A percentile compares a stretch with the other conserved stretches of the same genome.
Conservation (phyloP, 2,888 invertebrate species). For the Lithophane leautieri region DNA sequence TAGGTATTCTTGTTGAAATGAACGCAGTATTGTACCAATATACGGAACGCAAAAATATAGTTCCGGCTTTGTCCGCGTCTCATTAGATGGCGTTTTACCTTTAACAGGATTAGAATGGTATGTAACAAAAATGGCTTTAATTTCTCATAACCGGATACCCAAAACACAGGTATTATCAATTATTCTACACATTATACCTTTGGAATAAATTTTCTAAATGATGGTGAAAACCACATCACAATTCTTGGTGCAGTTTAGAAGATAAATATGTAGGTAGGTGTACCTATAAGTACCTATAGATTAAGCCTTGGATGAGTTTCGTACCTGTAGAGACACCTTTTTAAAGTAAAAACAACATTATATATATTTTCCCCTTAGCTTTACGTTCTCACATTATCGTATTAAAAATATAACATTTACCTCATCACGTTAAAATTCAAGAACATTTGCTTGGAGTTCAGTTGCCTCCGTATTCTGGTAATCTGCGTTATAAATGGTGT, state of each 20-base stretch:
- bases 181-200: no score
- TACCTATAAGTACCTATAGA: no score
- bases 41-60: no score
- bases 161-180: no score
- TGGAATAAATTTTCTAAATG: not conserved
- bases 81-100: no score
- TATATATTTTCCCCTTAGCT: not conserved
- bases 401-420: slow-evolving; percentile 26
- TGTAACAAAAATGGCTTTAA: no score
- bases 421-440: slow-evolving; percentile 48
- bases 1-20: not conserved
- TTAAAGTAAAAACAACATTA: not conserved
- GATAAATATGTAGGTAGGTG: not conserved
- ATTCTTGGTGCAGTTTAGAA: not conserved
- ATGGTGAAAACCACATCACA: not conserved
- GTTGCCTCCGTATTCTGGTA: slow-evolving; percentile 61
- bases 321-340: not conserved
- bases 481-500: slow-evolving; percentile 69
- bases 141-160: no score
- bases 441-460: slow-evolving; percentile 51
- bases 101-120: no score
- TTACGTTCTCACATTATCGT: slow-evolving; percentile 8
- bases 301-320: not conserved
- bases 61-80: no score
- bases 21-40: no score